A percentile compares a stretch with the other conserved stretches of the same genome.
phyloP scores from a whole-genome alignment of 2,113 vertebrate genomes.

The Dendropsophus ebraccatus region DNA sequence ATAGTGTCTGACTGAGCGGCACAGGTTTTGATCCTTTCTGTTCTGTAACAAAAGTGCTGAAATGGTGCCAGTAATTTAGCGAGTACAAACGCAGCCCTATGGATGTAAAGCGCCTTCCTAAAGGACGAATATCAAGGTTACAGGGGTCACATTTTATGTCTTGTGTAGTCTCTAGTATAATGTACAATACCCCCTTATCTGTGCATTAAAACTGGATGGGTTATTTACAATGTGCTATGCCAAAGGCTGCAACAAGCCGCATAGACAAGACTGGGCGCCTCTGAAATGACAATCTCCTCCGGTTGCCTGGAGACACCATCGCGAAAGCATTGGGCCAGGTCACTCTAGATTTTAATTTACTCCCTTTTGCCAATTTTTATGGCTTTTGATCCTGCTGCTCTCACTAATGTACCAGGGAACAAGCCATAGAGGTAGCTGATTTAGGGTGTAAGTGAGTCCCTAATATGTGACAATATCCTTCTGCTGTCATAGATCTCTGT shows the following conservation, averaged over 20 bases:
- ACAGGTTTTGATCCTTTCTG: slow-evolving; percentile 40
- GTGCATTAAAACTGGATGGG: not conserved
- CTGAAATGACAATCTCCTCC: not conserved
- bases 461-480: not conserved
- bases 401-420: not conserved
- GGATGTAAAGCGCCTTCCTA: not conserved
- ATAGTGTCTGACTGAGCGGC: slow-evolving; percentile 37
- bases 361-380: not conserved
- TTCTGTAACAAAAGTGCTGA: slow-evolving; percentile 41
- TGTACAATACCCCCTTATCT: not conserved
- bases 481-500: too few relatives aligned
- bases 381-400: not conserved
- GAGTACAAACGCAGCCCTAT: slow-evolving; percentile 9
- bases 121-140: not conserved
- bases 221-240: not conserved
- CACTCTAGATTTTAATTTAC: not conserved
- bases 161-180: not conserved
- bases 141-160: not conserved
- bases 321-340: not conserved
- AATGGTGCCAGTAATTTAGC: slow-evolving; percentile 5
- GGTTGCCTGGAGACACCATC: slow-evolving; percentile 8
- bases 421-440: not conserved
- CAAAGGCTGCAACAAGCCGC: not conserved
- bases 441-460: not conserved
- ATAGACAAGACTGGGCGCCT: not conserved